Evolutionary conservation across 2,113 vertebrate species (phyloP).

Genomic region (Gambusia holbrooki): DNA sequence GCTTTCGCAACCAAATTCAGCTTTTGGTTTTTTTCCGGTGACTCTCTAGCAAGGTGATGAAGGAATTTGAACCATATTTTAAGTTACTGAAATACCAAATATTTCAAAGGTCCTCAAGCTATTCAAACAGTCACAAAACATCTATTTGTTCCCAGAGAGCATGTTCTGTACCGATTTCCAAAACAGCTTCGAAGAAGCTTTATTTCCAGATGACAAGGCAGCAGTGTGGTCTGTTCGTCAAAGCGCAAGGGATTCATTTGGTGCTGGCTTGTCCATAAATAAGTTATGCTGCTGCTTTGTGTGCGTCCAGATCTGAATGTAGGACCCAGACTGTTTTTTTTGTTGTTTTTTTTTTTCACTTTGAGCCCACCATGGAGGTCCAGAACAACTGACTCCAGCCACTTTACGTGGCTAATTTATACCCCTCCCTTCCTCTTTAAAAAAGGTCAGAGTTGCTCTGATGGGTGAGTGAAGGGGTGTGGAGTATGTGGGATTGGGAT

Average conservation of each 20-base stretch:
- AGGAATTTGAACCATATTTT: no score
- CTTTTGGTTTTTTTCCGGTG: neutral
- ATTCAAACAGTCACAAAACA: neutral
- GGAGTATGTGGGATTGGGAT: neutral
- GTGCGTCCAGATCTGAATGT: conserved; percentile 40
- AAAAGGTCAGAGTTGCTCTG: conserved; percentile 55
- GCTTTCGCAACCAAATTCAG: neutral
- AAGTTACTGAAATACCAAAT: no score
- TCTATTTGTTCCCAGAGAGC: neutral
- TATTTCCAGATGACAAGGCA: conserved; percentile 56
- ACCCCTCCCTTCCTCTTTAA: conserved; percentile 57
- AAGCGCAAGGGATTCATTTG: conserved; percentile 47
- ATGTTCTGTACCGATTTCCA: conserved; percentile 14
- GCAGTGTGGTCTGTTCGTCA: conserved; percentile 43
- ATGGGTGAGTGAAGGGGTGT: conserved; percentile 26
- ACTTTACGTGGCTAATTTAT: conserved; percentile 67
- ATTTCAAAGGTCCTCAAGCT: neutral
- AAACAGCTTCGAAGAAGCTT: conserved; percentile 18
- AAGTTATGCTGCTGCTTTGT: conserved; percentile 40
- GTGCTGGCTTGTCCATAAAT: conserved; percentile 59
- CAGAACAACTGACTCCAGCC: conserved; percentile 37
- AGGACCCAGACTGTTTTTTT: conserved; percentile 49
- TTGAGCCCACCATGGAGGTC: conserved; percentile 47
- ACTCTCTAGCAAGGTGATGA: no score
- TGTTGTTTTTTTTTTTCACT: conserved; percentile 21